phyloP scores from a whole-genome alignment of 2,888 invertebrate genomes.

The Andrena minutula region DNA sequence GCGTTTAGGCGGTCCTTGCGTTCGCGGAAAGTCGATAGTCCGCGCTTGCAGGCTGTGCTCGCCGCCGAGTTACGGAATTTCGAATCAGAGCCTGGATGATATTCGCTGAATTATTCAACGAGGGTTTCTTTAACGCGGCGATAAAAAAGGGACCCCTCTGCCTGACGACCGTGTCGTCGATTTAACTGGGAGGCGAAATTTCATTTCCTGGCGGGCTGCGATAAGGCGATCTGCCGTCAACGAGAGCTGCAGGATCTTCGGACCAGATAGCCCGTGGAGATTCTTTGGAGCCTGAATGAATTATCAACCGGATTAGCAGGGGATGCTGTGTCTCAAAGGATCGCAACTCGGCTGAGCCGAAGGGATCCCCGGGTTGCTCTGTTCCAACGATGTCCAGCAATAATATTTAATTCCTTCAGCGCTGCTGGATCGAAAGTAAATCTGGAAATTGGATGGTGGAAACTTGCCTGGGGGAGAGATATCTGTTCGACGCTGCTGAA shows the following conservation, averaged over 20 bases:
- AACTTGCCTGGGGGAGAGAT: background rate
- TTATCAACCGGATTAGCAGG: conserved; percentile 50
- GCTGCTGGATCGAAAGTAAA: background rate
- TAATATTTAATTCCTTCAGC: conserved; percentile 37
- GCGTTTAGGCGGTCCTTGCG: background rate
- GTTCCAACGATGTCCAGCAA: conserved; percentile 3
- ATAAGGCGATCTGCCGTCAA: conserved; percentile 45
- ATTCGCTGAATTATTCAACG: conserved; percentile 54
- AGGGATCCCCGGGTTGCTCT: background rate
- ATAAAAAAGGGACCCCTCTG: conserved; percentile 23
- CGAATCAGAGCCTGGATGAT: background rate
- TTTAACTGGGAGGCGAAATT: conserved; percentile 46
- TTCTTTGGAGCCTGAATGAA: conserved; percentile 40
- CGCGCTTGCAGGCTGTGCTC: background rate
- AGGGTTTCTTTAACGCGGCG: conserved; percentile 21
- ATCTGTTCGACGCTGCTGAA: background rate
- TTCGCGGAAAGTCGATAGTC: conserved; percentile 3
- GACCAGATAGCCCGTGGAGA: conserved; percentile 34
- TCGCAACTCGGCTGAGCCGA: conserved; percentile 44
- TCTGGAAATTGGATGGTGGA: conserved; percentile 5
- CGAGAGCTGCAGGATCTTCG: background rate
- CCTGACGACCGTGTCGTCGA: conserved; percentile 11
- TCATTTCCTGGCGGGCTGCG: conserved; percentile 54
- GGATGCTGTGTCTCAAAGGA: conserved; percentile 31
- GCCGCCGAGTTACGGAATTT: background rate